Evolutionary conservation across 2,797 vertebrate species (phyloP).

Genomic region (Coranthus polyacanthus): DNA sequence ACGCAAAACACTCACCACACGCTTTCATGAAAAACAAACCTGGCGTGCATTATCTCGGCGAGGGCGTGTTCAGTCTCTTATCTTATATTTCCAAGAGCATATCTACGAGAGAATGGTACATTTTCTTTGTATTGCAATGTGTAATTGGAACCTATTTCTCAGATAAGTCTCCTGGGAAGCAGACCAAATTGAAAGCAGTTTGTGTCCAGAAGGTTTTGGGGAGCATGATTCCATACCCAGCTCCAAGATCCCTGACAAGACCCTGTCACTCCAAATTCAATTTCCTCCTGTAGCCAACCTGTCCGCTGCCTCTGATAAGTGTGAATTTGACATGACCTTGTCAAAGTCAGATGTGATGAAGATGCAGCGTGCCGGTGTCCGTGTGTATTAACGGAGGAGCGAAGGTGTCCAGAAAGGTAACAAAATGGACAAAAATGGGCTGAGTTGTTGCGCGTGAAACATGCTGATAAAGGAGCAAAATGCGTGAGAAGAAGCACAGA

Average conservation of each 20-base stretch:
- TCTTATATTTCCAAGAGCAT: slow-evolving; percentile 39
- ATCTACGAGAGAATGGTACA: slow-evolving; percentile 29
- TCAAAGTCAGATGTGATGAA: slow-evolving; percentile 73
- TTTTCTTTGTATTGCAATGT: slow-evolving; percentile 31
- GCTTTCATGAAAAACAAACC: slow-evolving; percentile 35
- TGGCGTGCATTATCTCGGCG: slow-evolving; percentile 23
- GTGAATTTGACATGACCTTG: slow-evolving; percentile 80
- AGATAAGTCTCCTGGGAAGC: slow-evolving; percentile 31
- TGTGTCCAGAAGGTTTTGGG: slow-evolving; percentile 32
- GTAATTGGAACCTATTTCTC: slow-evolving; percentile 39
- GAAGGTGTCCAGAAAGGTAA: slow-evolving; percentile 44
- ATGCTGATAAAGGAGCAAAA: slow-evolving; percentile 13
- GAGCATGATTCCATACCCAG: slow-evolving; percentile 38
- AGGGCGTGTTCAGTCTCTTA: slow-evolving; percentile 12
- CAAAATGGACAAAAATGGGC: slow-evolving; percentile 14
- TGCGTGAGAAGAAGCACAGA: not conserved
- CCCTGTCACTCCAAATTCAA: slow-evolving; percentile 74
- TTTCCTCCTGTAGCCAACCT: slow-evolving; percentile 69
- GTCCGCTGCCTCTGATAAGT: slow-evolving; percentile 62
- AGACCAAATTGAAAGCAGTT: slow-evolving; percentile 49
- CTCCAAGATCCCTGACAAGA: slow-evolving; percentile 55
- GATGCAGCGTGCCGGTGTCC: slow-evolving; percentile 42
- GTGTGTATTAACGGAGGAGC: slow-evolving; percentile 29
- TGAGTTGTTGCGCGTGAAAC: not conserved
- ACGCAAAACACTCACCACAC: slow-evolving; percentile 27